These are phyloP conservation scores for Labia minor DNA, from an alignment of 2,888 invertebrate genomes.

Conservation along the genomic window DNA sequence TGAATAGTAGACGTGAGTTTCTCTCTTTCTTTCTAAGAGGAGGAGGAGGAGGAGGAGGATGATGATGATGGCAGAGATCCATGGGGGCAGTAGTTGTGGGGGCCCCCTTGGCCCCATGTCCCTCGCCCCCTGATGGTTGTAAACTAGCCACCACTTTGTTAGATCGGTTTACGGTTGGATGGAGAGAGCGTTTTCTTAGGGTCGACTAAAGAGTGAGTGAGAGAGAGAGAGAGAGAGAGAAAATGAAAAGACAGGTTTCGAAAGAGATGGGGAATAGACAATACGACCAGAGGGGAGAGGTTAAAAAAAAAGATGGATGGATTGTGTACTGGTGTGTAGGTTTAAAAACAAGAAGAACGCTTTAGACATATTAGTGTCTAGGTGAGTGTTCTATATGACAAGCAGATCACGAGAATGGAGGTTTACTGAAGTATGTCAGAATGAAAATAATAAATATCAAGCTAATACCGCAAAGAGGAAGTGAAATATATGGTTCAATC, in stretches of 20 bases:
- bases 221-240: background rate
- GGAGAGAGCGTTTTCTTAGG: slow-evolving; percentile 1
- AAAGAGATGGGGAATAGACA: slow-evolving; percentile 13
- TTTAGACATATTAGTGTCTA: slow-evolving; percentile 8
- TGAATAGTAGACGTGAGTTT: slow-evolving; percentile 7
- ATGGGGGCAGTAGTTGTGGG: background rate
- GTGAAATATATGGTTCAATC: too few relatives aligned
- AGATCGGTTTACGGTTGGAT: slow-evolving; percentile 13
- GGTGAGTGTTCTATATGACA: slow-evolving; percentile 13
- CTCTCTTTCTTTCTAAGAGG: background rate
- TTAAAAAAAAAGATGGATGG: background rate
- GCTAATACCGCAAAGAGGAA: background rate
- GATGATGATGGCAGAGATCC: slow-evolving; percentile 6
- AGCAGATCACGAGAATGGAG: background rate
- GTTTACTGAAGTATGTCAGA: slow-evolving; percentile 1
- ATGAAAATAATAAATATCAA: background rate
- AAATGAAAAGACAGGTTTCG: background rate
- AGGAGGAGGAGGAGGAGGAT: too few relatives aligned
- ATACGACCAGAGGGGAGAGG: background rate
- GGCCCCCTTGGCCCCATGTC: background rate
- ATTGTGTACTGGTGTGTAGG: background rate
- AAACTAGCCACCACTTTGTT: slow-evolving; percentile 13
- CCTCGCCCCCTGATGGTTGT: slow-evolving; percentile 13
- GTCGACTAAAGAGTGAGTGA: background rate
- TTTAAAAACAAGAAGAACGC: slow-evolving; percentile 7